Evolutionary conservation across 92 coral and sea anemone genomes (phyloP).

Genomic region (Epizoanthus stellaris): DNA sequence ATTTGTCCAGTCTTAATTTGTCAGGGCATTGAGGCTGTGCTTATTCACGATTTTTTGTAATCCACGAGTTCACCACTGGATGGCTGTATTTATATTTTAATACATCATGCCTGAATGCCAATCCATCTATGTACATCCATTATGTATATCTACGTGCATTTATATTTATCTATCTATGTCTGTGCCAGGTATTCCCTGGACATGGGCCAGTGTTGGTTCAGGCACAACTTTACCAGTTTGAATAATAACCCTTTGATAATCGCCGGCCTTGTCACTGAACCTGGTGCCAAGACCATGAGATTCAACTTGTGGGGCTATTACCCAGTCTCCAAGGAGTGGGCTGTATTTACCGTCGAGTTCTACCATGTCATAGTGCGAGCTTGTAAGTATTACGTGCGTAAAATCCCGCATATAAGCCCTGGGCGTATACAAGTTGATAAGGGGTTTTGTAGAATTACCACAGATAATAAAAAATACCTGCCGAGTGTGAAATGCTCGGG

Average conservation of each 20-base stretch:
- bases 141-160: neutral
- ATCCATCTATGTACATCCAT: too few species aligned
- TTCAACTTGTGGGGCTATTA: slow-evolving; percentile 79
- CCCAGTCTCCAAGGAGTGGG: slow-evolving; percentile 57
- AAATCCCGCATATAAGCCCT: too few species aligned
- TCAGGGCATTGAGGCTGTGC: too few species aligned
- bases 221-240: slow-evolving; percentile 43
- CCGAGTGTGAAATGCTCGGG: too few species aligned
- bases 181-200: slow-evolving; percentile 72
- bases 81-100: too few species aligned
- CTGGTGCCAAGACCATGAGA: slow-evolving; percentile 81
- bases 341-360: slow-evolving; percentile 73
- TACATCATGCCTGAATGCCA: too few species aligned
- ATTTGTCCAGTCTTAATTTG: too few species aligned
- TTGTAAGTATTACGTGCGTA: slow-evolving; percentile 53
- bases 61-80: too few species aligned
- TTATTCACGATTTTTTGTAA: too few species aligned
- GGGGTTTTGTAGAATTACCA: too few species aligned
- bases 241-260: neutral
- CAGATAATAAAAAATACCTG: too few species aligned
- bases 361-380: slow-evolving; percentile 39
- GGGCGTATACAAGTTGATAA: too few species aligned
- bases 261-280: slow-evolving; percentile 87
- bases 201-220: slow-evolving; percentile 85
- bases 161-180: neutral